Base-by-base conservation (phyloP, 2,888 invertebrate genomes). In the Crepidodera aurea region DNA sequence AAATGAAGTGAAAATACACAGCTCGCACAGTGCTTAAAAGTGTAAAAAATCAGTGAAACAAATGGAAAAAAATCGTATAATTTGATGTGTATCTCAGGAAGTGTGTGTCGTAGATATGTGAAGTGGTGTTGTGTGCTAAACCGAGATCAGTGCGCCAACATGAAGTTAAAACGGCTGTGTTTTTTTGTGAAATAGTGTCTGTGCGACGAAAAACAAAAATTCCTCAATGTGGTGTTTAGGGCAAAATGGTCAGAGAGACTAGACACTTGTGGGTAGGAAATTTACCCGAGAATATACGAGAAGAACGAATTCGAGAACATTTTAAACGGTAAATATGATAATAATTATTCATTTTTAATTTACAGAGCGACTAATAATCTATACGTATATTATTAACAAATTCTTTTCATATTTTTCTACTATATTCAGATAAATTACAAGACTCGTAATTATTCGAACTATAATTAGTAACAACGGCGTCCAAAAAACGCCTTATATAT, bases 161-260 rank as follows among this genome's bases (percentile, higher is more conserved):
- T 77, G 76, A 77, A 74, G 75, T 72, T 72, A 64, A 77, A 76
- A 73, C 77, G 77, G 77, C 77, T 75, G 76, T 77, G 78, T 75
- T 76, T 71, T 71, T 73, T 71, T 73, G 77, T 77, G 77, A 77
- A 76, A 77, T 77, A 77, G 78, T 78, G 76, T 73, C 67, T 70
- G 76, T 75, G 76, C 75, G 75, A 69, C 70, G 84, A 84, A 85
- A 86, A 86, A 85, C 85, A 79, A 86, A 84, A 85, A 87, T 88
- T 87, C 90, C 90, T 89, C 78, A 89, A 92, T 92, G 92, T 91
- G 91, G 93, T 91, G 90, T 90, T 89, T 87, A 90, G 91, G 90
- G 91, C 93, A 95, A 93, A 92, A 98, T 98, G 98, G 97, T 98
- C 92, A 96, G 97, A 92, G 96, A 97, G 95, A 96, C 96, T 90